A percentile compares a stretch with the other conserved stretches of the same genome.
phyloP scores from a whole-genome alignment of 2,797 vertebrate species.

The Coregonus sp. region DNA sequence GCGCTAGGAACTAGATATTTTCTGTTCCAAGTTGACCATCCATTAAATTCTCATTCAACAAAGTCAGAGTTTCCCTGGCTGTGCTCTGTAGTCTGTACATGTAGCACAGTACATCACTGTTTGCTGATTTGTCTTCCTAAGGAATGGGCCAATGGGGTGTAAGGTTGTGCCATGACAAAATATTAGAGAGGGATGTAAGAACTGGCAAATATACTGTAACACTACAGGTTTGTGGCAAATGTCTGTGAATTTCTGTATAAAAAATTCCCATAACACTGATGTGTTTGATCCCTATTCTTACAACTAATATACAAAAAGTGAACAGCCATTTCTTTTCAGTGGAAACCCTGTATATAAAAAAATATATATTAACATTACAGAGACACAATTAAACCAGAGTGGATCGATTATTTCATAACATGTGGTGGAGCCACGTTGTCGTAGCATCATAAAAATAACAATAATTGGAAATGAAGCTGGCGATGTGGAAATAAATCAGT shows the following conservation, averaged over 20 bases:
- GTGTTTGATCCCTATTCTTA: background rate
- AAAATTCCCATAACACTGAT: background rate
- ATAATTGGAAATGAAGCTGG: constrained; percentile 66
- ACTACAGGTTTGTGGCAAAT: background rate
- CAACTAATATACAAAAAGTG: background rate
- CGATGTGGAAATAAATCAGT: constrained; percentile 63
- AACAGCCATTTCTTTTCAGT: background rate
- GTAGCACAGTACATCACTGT: constrained; percentile 48
- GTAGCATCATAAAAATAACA: constrained; percentile 62
- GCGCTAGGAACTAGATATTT: background rate
- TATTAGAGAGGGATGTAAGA: background rate
- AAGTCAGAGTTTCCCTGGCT: constrained; percentile 48
- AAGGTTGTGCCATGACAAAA: background rate
- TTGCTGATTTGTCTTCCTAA: constrained; percentile 48
- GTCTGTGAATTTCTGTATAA: background rate
- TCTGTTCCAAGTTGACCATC: background rate
- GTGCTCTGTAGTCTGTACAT: constrained; percentile 27
- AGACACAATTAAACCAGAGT: constrained; percentile 52
- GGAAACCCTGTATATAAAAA: constrained; percentile 45
- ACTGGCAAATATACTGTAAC: background rate
- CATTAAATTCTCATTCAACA: constrained; percentile 38
- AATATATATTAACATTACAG: constrained; percentile 47
- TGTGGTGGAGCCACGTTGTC: constrained; percentile 34
- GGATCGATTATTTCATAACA: constrained; percentile 56
- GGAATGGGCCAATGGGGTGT: constrained; percentile 27